Base-by-base conservation (phyloP, 2,113 vertebrate genomes). In the Oxygymnocypris stewartii region DNA sequence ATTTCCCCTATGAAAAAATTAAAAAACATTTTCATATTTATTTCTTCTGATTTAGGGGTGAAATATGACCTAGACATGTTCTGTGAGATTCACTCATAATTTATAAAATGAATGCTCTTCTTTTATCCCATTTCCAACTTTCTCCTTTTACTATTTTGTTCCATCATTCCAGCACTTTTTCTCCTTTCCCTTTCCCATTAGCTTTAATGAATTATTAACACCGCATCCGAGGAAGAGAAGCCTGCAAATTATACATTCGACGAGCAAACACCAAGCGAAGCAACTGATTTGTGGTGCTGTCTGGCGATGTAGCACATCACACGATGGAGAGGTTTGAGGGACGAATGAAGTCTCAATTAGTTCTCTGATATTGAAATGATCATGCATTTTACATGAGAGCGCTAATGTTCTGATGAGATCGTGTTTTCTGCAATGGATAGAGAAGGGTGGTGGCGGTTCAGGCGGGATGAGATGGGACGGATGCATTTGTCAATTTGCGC, bases 311-410 rank as follows among this genome's bases (percentile, higher is more conserved):
- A 57, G 86, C 59, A 82, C 80, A 87, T 78, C 71, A 87, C 79
- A 85, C n/a, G 79, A 90, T 92, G 92, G 88, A 89, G 79, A 44
- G 74, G 69, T 85, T 82, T 88, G 49, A 63, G 82, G 85, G 87
- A 87, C 75, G 49, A 87, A 85, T 92, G 92, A 89, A 90, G 57
- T 44, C 37, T 86, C 65, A 40, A 86, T 84, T 85, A 79, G 85
- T 87, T 83, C 78, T 87, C 88, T 85, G 89, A 75, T 80, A 87
- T 8, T 85, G 87, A 85, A 90, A 93, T 93, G 92, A 80, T 88
- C 92, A 94, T 94, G 93, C 92, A 86, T 90, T 89, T 84, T 86
- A 91, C 89, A 87, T 65, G 89, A 73, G 86, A 76, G 84, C 54
- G 83, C 77, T 87, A 77, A 88, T 84, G 67, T 57, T 83, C 74